A percentile compares a stretch with the other conserved stretches of the same genome.
Conservation (phyloP, 2,888 invertebrate species). For the Sesia bembeciformis region DNA sequence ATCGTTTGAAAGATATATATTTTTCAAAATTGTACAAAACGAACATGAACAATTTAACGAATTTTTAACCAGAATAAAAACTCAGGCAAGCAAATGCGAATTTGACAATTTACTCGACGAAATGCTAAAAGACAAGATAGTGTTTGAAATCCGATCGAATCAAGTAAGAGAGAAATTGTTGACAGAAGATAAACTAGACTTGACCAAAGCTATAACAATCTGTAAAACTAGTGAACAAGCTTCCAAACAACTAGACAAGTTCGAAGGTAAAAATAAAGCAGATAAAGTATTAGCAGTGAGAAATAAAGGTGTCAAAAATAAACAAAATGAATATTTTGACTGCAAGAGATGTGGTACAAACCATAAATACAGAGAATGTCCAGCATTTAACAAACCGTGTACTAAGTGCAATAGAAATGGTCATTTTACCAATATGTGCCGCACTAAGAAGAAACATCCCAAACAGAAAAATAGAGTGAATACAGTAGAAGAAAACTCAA, state of each 20-base stretch:
- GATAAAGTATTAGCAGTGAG: constrained; percentile 2
- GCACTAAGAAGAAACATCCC: constrained; percentile 1
- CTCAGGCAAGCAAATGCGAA: constrained; percentile 12
- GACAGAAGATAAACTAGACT: constrained; percentile 5
- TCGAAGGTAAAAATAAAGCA: constrained; percentile 3
- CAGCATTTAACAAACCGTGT: constrained; percentile 4
- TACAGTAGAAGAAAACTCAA: constrained; percentile 2
- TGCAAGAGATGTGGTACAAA: constrained; percentile 4
- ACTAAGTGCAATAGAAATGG: constrained; percentile 2
- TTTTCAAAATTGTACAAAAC: constrained; percentile 11
- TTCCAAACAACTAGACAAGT: constrained; percentile 5
- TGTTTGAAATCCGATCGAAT: constrained; percentile 10
- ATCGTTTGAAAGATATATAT: constrained; percentile 11
- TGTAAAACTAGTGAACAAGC: constrained; percentile 9
- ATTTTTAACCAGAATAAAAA: constrained; percentile 11
- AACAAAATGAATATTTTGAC: constrained; percentile 1
- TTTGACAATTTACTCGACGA: constrained; percentile 11
- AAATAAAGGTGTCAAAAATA: constrained; percentile 1
- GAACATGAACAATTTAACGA: constrained; percentile 9
- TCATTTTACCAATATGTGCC: constrained; percentile 4
- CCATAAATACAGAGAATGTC: constrained; percentile 3
- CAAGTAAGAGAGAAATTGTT: constrained; percentile 10
- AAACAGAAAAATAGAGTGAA: constrained; percentile 6
- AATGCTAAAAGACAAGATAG: constrained; percentile 14
- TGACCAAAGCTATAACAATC: constrained; percentile 8